Base-by-base conservation (phyloP, 2,113 vertebrate genomes). In the Pelobates fuscus region DNA sequence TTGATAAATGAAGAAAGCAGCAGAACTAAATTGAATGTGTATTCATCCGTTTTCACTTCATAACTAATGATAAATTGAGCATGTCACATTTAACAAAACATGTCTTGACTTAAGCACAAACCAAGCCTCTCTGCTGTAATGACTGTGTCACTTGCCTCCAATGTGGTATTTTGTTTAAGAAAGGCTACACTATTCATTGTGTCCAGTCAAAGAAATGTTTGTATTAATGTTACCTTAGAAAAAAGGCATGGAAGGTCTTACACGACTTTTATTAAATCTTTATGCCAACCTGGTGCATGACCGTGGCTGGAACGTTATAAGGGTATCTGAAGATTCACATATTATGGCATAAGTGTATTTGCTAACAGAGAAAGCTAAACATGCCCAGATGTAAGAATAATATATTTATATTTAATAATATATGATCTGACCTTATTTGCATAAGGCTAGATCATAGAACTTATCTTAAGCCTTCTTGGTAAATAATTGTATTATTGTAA, bases 1-100 rank as follows among this genome's bases (percentile, higher is more conserved):
- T 83, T 96, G 95, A 98, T 97, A 94, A 95, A 97, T 97, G 95
- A 92, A 97, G 93, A 95, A 95, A 93, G 92, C 94, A 90, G 92
- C 93, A 88, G 93, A 95, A 96, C 94, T 97, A 97, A 98, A 98
- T 98, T 97, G 95, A 95, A 98, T 97, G 96, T 96, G 95, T 95
- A 96, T 95, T 97, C 96, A 97, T 97, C 95, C 94, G 90, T 97
- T 96, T 91, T 91, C 90, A 86, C 89, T 92, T 94, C 94, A 95
- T 94, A 96, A 95, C 94, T 95, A 94, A 96, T 96, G 96, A 98
- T 94, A 96, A 98, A 98, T 95, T 95, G 96, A 95, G 94, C 95
- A 92, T 95, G 96, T 98, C 95, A 92, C 92, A 86, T 91, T 89
- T 88, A 94, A 97, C 95, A 98, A 97, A 95, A 92, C 92, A 90